Evolutionary conservation across 2,113 vertebrate genomes (phyloP).

Genomic region (Entomyzon cyanotis): DNA sequence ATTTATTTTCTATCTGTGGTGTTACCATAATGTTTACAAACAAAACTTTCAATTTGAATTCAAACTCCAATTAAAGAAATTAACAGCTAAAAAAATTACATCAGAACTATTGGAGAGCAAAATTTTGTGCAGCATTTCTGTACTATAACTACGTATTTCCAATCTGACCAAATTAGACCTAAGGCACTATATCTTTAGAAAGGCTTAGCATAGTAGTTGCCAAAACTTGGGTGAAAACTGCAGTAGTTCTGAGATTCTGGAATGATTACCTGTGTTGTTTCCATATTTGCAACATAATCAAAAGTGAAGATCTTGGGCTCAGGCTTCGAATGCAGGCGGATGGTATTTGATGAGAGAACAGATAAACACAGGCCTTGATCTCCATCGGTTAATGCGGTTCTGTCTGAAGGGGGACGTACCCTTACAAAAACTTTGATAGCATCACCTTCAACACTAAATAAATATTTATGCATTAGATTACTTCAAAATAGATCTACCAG

Average conservation of each 20-base stretch:
- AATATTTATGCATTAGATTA: not conserved
- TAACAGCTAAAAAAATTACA: not conserved
- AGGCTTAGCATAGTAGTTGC: not conserved
- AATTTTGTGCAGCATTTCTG: not conserved
- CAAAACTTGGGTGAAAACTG: not conserved
- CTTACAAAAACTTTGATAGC: slow-evolving; percentile 92
- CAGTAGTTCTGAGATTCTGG: not conserved
- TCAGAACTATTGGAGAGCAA: not conserved
- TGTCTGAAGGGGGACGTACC: slow-evolving; percentile 85
- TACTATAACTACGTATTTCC: not conserved
- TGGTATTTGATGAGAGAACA: slow-evolving; percentile 82
- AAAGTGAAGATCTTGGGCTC: slow-evolving; percentile 92
- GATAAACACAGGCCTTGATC: slow-evolving; percentile 85
- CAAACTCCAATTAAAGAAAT: not conserved
- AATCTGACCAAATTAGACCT: not conserved
- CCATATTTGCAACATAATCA: slow-evolving; percentile 89
- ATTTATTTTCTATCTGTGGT: not conserved
- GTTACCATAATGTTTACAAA: not conserved
- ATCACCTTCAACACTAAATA: slow-evolving; percentile 83
- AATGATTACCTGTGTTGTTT: slow-evolving; percentile 89
- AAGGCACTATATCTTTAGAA: not conserved
- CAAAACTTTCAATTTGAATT: not conserved
- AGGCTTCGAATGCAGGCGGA: slow-evolving; percentile 90
- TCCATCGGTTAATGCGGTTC: slow-evolving; percentile 68
- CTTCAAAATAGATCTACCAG: not conserved